Conservation (phyloP, 1,140 invertebrate species). For the Bombus superbus region DNA sequence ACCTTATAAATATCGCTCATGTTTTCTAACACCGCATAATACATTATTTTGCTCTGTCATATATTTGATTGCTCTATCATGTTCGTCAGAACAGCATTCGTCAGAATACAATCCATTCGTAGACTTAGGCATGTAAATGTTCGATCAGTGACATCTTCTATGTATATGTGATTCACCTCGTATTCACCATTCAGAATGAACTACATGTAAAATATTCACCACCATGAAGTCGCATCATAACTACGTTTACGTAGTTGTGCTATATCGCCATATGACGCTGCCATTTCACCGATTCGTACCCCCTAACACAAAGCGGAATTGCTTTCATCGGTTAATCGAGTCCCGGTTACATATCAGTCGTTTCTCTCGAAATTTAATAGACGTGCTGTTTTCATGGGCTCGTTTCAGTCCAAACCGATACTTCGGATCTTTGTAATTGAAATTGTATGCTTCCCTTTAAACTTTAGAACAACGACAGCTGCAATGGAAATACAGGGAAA, state of each 20-base stretch:
- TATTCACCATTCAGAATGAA: background rate
- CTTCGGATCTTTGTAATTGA: background rate
- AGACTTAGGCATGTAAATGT: background rate
- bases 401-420: constrained; percentile 4
- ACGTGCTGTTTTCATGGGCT: background rate
- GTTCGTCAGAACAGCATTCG: background rate
- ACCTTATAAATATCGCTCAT: too few relatives aligned
- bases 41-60: background rate
- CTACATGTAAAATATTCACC: constrained; percentile 1
- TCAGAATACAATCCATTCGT: too few relatives aligned
- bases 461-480: background rate
- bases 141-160: too few relatives aligned
- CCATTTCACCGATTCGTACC: background rate
- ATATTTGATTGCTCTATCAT: background rate
- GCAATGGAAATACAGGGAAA: background rate
- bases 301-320: background rate
- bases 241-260: background rate
- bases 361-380: background rate
- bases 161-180: background rate
- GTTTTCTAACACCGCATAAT: too few relatives aligned
- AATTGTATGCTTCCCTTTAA: background rate
- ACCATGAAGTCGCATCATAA: too few relatives aligned
- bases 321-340: background rate
- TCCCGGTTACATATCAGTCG: background rate
- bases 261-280: constrained; percentile 9